Percentiles rank a stretch among this genome's conserved stretches.
phyloP scores from a whole-genome alignment of 2,113 vertebrate genomes.

The Ginglymostoma cirratum region DNA sequence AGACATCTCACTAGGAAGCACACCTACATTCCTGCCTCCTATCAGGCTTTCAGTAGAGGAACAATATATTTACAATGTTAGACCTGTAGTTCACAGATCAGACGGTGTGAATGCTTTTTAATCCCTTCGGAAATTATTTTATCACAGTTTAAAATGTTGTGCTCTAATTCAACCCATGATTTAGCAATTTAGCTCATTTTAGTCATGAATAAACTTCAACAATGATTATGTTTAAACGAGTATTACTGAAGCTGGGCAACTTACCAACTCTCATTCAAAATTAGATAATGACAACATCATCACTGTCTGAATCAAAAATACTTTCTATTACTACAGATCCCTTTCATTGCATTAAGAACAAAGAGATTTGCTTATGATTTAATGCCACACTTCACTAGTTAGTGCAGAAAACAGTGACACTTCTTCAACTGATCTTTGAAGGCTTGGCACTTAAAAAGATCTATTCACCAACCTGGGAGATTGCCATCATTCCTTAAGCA shows the following conservation, averaged over 20 bases:
- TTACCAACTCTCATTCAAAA: constrained; percentile 28
- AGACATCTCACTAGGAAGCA: background rate
- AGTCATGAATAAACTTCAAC: background rate
- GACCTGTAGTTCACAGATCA: background rate
- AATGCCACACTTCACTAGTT: background rate
- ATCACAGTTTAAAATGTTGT: background rate
- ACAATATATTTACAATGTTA: background rate
- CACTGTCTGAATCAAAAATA: constrained; percentile 13
- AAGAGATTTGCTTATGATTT: background rate
- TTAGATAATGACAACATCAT: constrained; percentile 23
- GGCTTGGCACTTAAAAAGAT: background rate
- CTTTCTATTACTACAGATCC: background rate
- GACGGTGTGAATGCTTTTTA: background rate
- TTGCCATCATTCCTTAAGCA: background rate
- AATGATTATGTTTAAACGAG: background rate
- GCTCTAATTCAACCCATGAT: background rate
- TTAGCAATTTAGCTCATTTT: background rate
- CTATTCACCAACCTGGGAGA: background rate
- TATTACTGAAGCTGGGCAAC: constrained; percentile 15
- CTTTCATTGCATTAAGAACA: background rate
- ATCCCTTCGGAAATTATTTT: background rate
- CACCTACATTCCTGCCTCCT: background rate
- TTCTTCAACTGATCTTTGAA: background rate
- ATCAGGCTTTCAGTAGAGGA: background rate
- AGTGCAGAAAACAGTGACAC: background rate